Percentiles rank a stretch among this genome's conserved stretches.
Conservation (phyloP, 2,888 invertebrate species). For the Timema cristinae region DNA sequence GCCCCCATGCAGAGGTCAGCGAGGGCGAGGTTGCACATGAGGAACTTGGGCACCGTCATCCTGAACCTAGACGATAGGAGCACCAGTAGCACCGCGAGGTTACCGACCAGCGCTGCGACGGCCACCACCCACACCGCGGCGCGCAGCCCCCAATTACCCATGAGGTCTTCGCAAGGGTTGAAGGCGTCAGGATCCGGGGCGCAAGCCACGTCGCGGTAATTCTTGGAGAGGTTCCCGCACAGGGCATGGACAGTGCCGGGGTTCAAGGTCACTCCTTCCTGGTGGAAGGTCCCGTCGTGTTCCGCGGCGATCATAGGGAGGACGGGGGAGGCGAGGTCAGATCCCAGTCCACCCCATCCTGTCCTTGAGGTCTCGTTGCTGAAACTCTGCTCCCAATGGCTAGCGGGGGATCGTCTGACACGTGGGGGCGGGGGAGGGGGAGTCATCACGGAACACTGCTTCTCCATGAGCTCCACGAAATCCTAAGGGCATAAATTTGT, state of each 20-base stretch:
- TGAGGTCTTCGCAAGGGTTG: conserved; percentile 62
- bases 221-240: conserved; percentile 35
- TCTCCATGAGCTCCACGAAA: conserved; percentile 15
- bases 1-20: conserved; percentile 65
- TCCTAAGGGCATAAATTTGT: background rate
- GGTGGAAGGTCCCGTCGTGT: conserved; percentile 28
- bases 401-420: background rate
- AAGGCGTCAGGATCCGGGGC: conserved; percentile 57
- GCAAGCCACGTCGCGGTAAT: conserved; percentile 45
- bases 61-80: conserved; percentile 51
- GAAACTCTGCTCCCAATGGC: conserved; percentile 8
- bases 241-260: conserved; percentile 19
- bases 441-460: conserved; percentile 16
- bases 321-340: background rate
- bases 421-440: background rate
- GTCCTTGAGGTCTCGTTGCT: conserved; percentile 1
- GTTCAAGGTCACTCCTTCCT: conserved; percentile 12
- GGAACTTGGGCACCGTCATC: conserved; percentile 53
- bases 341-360: conserved; percentile 18
- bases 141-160: conserved; percentile 55
- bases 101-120: conserved; percentile 60
- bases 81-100: conserved; percentile 59
- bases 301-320: conserved; percentile 14
- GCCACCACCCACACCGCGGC: conserved; percentile 59
- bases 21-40: conserved; percentile 63